These are phyloP conservation scores for Tinamus guttatus DNA, from an alignment of 2,113 vertebrate species.

Conservation along the genomic window DNA sequence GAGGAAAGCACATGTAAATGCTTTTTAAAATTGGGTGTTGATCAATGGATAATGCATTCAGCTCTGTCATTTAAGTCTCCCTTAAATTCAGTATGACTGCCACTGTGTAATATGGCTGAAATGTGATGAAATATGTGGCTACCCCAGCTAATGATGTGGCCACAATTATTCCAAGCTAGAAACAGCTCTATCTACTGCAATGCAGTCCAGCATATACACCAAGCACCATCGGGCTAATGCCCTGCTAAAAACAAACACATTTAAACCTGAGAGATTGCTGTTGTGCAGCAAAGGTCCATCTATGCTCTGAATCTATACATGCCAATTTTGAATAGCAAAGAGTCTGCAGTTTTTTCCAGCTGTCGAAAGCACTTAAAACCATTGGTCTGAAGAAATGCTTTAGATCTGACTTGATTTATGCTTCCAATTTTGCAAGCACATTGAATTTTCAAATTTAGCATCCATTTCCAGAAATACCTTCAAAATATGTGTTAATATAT, in stretches of 20 bases:
- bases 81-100: background rate
- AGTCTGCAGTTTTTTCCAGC: slow-evolving; percentile 47
- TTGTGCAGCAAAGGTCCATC: slow-evolving; percentile 22
- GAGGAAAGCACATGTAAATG: background rate
- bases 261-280: background rate
- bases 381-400: slow-evolving; percentile 42
- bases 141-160: background rate
- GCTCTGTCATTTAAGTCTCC: background rate
- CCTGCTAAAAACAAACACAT: slow-evolving; percentile 40
- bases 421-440: background rate
- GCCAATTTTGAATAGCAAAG: slow-evolving; percentile 21
- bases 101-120: background rate
- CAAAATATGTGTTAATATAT: background rate
- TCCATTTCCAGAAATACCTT: background rate
- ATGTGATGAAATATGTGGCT: background rate
- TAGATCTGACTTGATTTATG: slow-evolving; percentile 45
- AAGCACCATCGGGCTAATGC: background rate
- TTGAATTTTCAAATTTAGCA: background rate
- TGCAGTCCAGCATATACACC: rapidly evolving
- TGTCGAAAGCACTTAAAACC: slow-evolving; percentile 44
- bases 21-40: background rate
- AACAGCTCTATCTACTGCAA: background rate
- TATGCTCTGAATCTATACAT: background rate
- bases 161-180: background rate
- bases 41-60: background rate